phyloP scores from a whole-genome alignment of 2,113 vertebrate species.

The Microtus ochrogaster region DNA sequence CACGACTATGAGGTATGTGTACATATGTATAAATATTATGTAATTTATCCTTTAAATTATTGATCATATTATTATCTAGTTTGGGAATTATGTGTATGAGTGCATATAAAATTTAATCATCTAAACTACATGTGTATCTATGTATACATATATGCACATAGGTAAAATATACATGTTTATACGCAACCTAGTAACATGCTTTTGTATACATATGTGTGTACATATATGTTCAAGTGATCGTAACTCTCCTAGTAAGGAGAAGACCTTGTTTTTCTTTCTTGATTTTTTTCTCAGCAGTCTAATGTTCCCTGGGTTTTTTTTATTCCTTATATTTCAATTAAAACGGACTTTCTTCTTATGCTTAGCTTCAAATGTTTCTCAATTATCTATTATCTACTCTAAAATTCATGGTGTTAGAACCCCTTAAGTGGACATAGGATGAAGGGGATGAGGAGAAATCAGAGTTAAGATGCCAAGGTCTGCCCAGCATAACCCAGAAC shows the following conservation, averaged over 20 bases:
- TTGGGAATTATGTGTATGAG: slow-evolving; percentile 15
- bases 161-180: neutral
- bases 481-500: neutral
- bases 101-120: neutral
- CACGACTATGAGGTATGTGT: neutral
- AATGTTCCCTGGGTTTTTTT: neutral
- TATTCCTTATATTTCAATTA: neutral
- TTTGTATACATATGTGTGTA: neutral
- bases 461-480: neutral
- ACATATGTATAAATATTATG: neutral
- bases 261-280: slow-evolving; percentile 9
- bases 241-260: neutral
- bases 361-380: neutral
- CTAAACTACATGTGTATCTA: neutral
- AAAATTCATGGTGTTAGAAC: neutral
- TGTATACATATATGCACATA: neutral
- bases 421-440: neutral
- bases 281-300: neutral
- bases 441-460: neutral
- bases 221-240: neutral
- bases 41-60: neutral
- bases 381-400: neutral
- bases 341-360: neutral
- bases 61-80: neutral
- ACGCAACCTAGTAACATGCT: neutral